Base-by-base conservation (phyloP, 1,140 invertebrate genomes). In the Tetramorium simillimum region DNA sequence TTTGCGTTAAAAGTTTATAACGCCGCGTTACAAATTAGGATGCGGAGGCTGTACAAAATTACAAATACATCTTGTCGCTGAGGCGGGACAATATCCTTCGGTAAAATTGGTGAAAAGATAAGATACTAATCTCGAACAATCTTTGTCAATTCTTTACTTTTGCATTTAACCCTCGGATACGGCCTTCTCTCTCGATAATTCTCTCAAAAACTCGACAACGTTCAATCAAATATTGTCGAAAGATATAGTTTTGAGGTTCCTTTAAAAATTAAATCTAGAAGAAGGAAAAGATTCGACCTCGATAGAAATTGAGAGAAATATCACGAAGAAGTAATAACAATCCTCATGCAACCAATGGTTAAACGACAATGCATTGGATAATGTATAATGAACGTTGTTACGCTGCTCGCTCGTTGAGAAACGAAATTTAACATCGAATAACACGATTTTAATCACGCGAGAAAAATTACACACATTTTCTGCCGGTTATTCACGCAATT, bases 361-460 rank as follows among this genome's bases (percentile, higher is more conserved):
- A 63, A 63, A 90, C 86, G 85, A 85, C 80, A 88, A 89, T 37
- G 62, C 56, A 86, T 84, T 81, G 72, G 88, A 81, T 24, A 63
- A 9, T 62, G 10, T 77, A 58, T 89, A 69, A 81, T 86, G 33
- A 90, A 67, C 73, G 82, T 86, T 86, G 12, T 77, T 78, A 63
- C 40, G 75, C 24, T 49, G 10, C 33, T 33, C 56, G 80, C 87
- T 46, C 40, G 43, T 58, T 51, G 67, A 62, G 87, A 87, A 92
- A 84, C 78, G 75, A 77, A 88, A 86, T 90, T 86, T 77, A 88
- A 91, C 84, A 80, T 81, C 67, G 63, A 49, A 87, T 86, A 90
- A 91, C 81, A 73, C 67, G 85, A 91, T 85, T 89, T 92, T 90
- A 81, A 86, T 92, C 85, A 86, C 73, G 87, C 80, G 87, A 92